A percentile compares a stretch with the other conserved stretches of the same genome.
phyloP scores from a whole-genome alignment of 2,888 invertebrate species.

The Drosophila peninsularis region DNA sequence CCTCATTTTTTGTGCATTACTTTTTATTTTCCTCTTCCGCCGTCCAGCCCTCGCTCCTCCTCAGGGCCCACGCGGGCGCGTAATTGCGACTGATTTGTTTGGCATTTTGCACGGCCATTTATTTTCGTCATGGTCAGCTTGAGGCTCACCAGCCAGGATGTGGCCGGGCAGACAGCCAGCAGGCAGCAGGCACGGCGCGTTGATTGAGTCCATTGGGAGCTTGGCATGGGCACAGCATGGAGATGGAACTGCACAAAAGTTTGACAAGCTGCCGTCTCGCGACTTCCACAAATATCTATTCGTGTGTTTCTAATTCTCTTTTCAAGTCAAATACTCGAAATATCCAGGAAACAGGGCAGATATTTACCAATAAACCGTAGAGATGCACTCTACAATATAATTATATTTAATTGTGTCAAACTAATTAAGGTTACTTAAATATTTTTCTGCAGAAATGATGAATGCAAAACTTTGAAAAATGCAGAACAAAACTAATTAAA shows the following conservation, averaged over 20 bases:
- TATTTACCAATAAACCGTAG: neutral
- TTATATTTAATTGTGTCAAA: neutral
- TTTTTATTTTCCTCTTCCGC: constrained; percentile 1
- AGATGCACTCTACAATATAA: neutral
- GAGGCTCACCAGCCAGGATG: constrained; percentile 38
- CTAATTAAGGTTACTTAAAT: neutral
- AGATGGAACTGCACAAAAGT: constrained; percentile 8
- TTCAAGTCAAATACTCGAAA: neutral
- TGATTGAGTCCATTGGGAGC: constrained; percentile 51
- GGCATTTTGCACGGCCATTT: constrained; percentile 73
- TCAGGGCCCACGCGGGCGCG: constrained; percentile 41
- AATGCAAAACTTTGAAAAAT: too few species aligned
- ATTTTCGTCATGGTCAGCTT: constrained; percentile 71
- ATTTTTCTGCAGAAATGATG: too few species aligned
- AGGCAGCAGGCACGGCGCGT: constrained; percentile 23
- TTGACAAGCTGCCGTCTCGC: constrained; percentile 1
- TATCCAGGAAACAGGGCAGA: neutral
- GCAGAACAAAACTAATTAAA: too few species aligned
- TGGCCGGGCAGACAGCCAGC: constrained; percentile 15
- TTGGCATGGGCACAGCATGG: neutral
- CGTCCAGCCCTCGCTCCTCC: neutral
- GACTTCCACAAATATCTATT: constrained; percentile 3
- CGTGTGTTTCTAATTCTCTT: neutral
- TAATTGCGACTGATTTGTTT: constrained; percentile 76
- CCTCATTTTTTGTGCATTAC: constrained; percentile 10